These are phyloP conservation scores for Platerodrilus igneus DNA, from an alignment of 2,888 invertebrate species.

Conservation along the genomic window DNA sequence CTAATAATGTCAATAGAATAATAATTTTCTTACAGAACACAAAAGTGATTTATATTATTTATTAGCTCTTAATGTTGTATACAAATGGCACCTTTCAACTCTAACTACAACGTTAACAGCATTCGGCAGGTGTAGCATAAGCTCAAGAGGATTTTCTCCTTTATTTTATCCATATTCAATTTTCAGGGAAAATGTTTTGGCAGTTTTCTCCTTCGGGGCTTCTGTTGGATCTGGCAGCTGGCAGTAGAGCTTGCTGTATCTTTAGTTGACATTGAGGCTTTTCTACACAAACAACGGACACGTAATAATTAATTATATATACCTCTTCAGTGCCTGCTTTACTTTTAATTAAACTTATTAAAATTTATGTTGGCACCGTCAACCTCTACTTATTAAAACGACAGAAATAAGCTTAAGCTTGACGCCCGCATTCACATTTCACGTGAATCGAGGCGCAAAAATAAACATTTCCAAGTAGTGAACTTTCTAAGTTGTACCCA, in stretches of 20 bases:
- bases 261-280: conserved; percentile 20
- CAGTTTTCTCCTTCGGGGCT: conserved; percentile 37
- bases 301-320: conserved; percentile 2
- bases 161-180: conserved; percentile 48
- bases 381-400: conserved; percentile 8
- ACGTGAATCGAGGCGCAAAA: conserved; percentile 48
- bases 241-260: conserved; percentile 21
- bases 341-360: conserved; percentile 10
- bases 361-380: too few relatives aligned
- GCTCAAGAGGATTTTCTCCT: conserved; percentile 38
- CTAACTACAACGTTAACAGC: too few relatives aligned
- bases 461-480: conserved; percentile 43
- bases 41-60: too few relatives aligned
- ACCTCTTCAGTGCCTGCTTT: conserved; percentile 10
- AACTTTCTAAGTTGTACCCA: conserved; percentile 32
- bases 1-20: too few relatives aligned
- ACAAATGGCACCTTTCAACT: too few relatives aligned
- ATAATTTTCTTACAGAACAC: too few relatives aligned
- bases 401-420: conserved; percentile 19
- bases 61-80: too few relatives aligned
- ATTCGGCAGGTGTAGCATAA: conserved; percentile 32
- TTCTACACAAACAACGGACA: conserved; percentile 4
- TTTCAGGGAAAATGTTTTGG: conserved; percentile 42
- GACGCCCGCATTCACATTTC: conserved; percentile 41
- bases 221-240: conserved; percentile 29